Evolutionary conservation across 1,140 invertebrate genomes (phyloP).

Genomic region (Habropoda laboriosa): DNA sequence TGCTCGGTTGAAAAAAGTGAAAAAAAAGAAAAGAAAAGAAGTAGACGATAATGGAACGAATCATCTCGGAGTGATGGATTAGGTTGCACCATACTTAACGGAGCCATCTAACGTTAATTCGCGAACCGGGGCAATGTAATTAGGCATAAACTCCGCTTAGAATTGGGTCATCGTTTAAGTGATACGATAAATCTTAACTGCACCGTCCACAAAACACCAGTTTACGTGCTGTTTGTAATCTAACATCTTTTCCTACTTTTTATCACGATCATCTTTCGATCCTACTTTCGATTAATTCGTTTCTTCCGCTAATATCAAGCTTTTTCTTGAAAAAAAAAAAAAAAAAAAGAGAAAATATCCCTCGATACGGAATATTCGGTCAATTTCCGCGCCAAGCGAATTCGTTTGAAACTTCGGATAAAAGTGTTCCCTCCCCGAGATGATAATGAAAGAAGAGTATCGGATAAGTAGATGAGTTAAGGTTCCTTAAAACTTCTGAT

Average conservation of each 20-base stretch:
- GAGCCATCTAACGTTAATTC: background rate
- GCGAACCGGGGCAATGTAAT: background rate
- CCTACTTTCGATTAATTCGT: constrained; percentile 3
- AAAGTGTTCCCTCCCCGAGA: background rate
- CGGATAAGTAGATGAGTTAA: background rate
- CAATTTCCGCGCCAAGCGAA: background rate
- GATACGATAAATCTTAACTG: background rate
- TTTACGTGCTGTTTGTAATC: background rate
- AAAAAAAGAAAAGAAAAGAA: background rate
- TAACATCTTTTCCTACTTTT: too few relatives aligned
- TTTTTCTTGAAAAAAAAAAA: background rate
- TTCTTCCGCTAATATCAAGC: background rate
- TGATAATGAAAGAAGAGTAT: background rate
- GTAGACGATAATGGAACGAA: background rate
- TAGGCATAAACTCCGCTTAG: background rate
- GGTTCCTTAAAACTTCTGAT: constrained; percentile 17
- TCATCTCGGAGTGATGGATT: constrained; percentile 30
- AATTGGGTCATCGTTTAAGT: background rate
- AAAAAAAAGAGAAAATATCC: background rate
- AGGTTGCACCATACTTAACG: background rate
- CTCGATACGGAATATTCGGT: background rate
- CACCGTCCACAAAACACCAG: background rate
- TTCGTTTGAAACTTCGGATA: background rate
- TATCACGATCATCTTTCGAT: too few relatives aligned
- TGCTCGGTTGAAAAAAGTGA: background rate